Evolutionary conservation across 2,797 vertebrate genomes (phyloP), one percentile per base, ranked within the genome.

Genomic region (Cynodonichthys magdalenae): DNA sequence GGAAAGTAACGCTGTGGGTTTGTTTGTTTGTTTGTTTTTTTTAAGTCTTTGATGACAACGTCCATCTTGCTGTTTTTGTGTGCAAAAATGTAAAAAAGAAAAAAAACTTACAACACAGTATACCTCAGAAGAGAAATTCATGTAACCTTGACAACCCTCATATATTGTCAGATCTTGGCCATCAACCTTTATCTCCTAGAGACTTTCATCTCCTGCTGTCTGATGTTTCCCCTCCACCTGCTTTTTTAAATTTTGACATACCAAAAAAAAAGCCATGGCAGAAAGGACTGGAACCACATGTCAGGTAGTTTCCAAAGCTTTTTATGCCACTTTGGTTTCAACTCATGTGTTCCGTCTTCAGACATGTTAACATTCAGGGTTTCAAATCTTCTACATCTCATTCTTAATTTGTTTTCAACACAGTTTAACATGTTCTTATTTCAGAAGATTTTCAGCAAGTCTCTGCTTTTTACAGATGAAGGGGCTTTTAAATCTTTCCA

Each of bases 51-150:
- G 63, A 74, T 83, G 52, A 79, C 47, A 71, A 87, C 82, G 76
- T 83, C 77, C 84, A 83, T 90, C 77, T 84, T 20, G 60, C 78
- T 79, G 84, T 89, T 67, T 66, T 69, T 89, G 77, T 89, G 87
- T 84, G 87, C 86, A 88, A 87, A 86, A 85, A 89, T 80, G 73
- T 85, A 81, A 85, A 86, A 72, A 80, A 82, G 45, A 85, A 88
- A 88, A 86, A 89, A 88, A 86, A 75, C 57, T 56, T 89, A 92
- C 92, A 93, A 93, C 91, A 79, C 81, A 90, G 83, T 92, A 94
- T 94, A 94, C 92, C 92, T 94, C 92, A 93, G 85, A 93, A 90
- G 88, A 92, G 57, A 88, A 86, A 87, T 90, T 81, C 87, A 87
- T 89, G 87, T 89, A 90, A 90, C 87, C 85, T 85, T 84, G 89